phyloP scores from a whole-genome alignment of 35 echinoderm and acorn worm genomes.

The Eucidaris tribuloides region DNA sequence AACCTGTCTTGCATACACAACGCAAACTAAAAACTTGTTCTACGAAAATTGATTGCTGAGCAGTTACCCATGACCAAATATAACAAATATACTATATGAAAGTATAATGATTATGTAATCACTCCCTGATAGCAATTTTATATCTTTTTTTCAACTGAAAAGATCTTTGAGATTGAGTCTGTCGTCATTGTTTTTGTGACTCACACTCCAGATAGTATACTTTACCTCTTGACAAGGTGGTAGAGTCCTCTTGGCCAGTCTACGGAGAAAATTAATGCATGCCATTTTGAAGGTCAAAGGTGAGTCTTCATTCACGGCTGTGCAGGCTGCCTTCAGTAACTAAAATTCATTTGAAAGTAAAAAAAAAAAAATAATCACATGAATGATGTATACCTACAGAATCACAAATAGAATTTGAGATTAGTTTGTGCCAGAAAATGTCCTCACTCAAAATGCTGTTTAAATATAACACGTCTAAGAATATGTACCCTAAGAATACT shows the following conservation, averaged over 20 bases:
- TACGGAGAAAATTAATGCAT: not conserved
- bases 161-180: not conserved
- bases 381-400: not conserved
- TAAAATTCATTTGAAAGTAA: not conserved
- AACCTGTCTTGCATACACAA: too few species aligned
- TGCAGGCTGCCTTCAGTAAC: not conserved
- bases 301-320: not conserved
- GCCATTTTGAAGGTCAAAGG: not conserved
- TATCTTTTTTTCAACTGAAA: not conserved
- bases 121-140: not conserved
- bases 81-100: not conserved
- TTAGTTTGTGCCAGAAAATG: not conserved
- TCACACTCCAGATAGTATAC: not conserved
- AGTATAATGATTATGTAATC: not conserved
- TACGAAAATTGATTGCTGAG: too few species aligned
- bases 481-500: too few species aligned
- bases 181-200: not conserved
- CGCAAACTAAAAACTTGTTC: too few species aligned
- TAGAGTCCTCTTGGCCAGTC: not conserved
- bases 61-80: too few species aligned
- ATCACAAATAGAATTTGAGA: not conserved
- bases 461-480: too few species aligned
- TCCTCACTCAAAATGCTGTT: too few species aligned
- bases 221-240: slow-evolving; percentile 18
- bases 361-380: not conserved